phyloP scores from a whole-genome alignment of 2,888 invertebrate species.

The Smittia sp. region DNA sequence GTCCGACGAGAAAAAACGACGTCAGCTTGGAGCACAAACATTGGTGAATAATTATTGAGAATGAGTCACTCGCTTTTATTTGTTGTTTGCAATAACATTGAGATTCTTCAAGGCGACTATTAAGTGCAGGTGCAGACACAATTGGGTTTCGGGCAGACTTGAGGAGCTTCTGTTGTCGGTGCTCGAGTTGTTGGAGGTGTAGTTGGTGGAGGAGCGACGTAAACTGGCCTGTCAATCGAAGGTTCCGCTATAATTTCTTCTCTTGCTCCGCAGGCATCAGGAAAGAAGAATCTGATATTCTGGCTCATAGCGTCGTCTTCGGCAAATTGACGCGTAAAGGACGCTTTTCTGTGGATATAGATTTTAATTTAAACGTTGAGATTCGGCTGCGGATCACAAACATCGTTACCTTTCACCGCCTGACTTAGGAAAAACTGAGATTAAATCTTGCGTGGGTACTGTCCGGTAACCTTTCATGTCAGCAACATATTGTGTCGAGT shows the following conservation, averaged over 20 bases:
- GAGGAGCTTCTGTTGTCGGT: background rate
- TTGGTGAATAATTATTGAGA: background rate
- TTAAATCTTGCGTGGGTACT: background rate
- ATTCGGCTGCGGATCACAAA: background rate
- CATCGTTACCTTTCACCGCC: constrained; percentile 15
- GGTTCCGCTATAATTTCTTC: background rate
- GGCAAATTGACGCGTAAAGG: background rate
- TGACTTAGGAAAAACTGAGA: background rate
- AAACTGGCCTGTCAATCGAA: background rate
- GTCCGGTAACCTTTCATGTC: constrained; percentile 26
- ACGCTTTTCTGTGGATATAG: background rate
- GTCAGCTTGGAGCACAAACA: background rate
- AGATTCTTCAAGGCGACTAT: background rate
- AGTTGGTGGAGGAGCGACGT: background rate
- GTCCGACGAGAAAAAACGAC: background rate
- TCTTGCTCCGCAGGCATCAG: background rate
- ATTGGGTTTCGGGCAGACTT: background rate
- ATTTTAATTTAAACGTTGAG: too few species aligned
- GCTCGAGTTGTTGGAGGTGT: background rate
- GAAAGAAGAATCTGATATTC: constrained; percentile 9
- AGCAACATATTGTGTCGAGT: constrained; percentile 35
- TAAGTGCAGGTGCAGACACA: background rate
- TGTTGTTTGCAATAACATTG: background rate
- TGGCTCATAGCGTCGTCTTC: constrained; percentile 1
- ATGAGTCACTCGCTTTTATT: constrained; percentile 1